phyloP scores from a whole-genome alignment of 1,140 invertebrate species.

The Pollicipes pollicipes region DNA sequence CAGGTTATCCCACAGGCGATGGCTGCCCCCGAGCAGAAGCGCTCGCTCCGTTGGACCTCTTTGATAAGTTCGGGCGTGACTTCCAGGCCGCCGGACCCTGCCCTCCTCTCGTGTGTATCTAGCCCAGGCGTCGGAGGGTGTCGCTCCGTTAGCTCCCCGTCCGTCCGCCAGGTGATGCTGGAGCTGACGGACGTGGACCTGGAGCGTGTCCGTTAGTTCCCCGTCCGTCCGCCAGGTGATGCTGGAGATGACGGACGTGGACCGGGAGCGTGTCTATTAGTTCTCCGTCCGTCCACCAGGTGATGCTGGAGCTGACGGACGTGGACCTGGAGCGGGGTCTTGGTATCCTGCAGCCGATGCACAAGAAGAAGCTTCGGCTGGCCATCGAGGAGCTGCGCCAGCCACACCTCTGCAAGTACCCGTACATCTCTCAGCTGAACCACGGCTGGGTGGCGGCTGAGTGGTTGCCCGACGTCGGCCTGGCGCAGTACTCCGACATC shows the following conservation, averaged over 20 bases:
- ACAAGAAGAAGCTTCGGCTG: conserved; percentile 76
- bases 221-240: conserved; percentile 42
- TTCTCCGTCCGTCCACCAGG: conserved; percentile 38
- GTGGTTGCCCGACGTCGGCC: conserved; percentile 74
- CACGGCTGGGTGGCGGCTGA: conserved; percentile 82
- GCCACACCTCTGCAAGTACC: conserved; percentile 64
- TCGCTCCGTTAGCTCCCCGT: too few species aligned
- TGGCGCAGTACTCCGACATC: conserved; percentile 69
- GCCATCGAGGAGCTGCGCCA: conserved; percentile 81
- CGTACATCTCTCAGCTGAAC: conserved; percentile 61
- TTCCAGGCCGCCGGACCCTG: too few species aligned
- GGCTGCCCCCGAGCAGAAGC: too few species aligned
- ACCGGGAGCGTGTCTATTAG: too few species aligned
- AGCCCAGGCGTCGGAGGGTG: conserved; percentile 6
- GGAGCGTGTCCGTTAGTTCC: too few species aligned
- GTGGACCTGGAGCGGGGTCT: conserved; percentile 69
- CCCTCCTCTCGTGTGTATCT: neutral
- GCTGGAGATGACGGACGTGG: too few species aligned
- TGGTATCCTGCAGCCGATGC: conserved; percentile 72
- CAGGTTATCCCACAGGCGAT: too few species aligned
- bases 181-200: too few species aligned
- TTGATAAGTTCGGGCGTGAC: too few species aligned
- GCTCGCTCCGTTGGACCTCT: too few species aligned
- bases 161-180: conserved; percentile 44
- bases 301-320: conserved; percentile 72